These are phyloP conservation scores for Lingula anatina DNA, from an alignment of 2,888 invertebrate species.

Conservation along the genomic window DNA sequence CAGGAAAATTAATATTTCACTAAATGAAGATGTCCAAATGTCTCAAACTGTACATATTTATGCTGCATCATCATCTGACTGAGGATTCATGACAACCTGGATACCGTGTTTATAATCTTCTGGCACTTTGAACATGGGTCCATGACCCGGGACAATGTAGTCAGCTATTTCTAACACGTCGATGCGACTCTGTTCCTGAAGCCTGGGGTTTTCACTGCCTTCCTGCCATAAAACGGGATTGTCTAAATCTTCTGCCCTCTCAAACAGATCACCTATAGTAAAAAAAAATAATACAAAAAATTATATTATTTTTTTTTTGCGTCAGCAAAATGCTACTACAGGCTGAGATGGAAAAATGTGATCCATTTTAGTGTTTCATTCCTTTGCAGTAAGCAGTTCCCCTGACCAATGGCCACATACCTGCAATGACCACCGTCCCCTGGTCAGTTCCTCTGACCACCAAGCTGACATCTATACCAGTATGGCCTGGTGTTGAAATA, in stretches of 20 bases:
- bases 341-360: no score
- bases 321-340: no score
- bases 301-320: no score
- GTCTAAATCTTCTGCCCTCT: constrained; percentile 72
- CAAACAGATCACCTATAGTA: constrained; percentile 82
- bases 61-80: no score
- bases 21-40: no score
- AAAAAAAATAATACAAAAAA: no score
- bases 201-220: constrained; percentile 67
- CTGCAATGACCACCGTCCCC: constrained; percentile 66
- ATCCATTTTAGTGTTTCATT: no score
- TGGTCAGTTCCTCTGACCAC: constrained; percentile 63
- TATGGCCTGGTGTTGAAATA: constrained; percentile 85
- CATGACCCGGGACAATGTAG: constrained; percentile 89
- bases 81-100: no score
- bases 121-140: constrained; percentile 69
- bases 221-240: constrained; percentile 72
- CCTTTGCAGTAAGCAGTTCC: no score
- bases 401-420: no score
- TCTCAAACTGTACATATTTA: no score
- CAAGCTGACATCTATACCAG: constrained; percentile 79
- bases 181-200: constrained; percentile 67
- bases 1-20: no score
- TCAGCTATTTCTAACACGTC: constrained; percentile 68
- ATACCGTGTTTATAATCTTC: constrained; percentile 25